Conservation (phyloP, 2,888 invertebrate genomes). For the Opisthograptis luteolata region DNA sequence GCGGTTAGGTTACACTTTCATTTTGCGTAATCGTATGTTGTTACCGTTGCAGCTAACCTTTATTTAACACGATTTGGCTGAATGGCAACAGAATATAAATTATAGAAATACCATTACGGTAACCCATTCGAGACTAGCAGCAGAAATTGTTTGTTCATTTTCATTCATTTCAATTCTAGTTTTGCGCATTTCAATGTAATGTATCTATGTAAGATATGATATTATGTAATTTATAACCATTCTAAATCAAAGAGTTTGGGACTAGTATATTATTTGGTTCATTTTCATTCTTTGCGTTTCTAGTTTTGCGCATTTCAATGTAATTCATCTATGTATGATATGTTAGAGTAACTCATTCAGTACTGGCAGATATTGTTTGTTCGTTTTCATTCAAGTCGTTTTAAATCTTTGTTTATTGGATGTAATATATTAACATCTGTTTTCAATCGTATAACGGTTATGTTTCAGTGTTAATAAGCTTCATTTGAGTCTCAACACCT, state of each 20-base stretch:
- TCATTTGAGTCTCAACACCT: neutral
- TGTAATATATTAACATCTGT: too few relatives aligned
- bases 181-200: neutral
- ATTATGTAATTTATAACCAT: too few relatives aligned
- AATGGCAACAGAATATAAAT: conserved; percentile 14
- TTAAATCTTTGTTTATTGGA: too few relatives aligned
- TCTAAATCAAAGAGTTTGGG: too few relatives aligned
- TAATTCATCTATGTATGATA: neutral
- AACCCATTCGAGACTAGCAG: conserved; percentile 7
- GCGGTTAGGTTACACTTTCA: conserved; percentile 32
- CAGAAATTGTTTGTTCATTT: neutral
- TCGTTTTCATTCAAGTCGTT: neutral
- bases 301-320: neutral
- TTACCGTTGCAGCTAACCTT: conserved; percentile 21
- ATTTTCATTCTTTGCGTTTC: neutral
- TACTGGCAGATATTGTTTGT: conserved; percentile 10
- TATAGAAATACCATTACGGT: conserved; percentile 5
- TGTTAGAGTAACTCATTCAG: conserved; percentile 1
- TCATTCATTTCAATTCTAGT: neutral
- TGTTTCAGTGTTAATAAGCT: neutral
- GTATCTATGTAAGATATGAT: neutral
- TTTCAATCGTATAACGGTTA: too few relatives aligned
- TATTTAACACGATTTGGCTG: conserved; percentile 17
- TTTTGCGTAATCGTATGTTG: conserved; percentile 29
- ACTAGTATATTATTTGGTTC: too few relatives aligned